phyloP scores from a whole-genome alignment of 2,113 vertebrate species.

The Polypterus bichir region DNA sequence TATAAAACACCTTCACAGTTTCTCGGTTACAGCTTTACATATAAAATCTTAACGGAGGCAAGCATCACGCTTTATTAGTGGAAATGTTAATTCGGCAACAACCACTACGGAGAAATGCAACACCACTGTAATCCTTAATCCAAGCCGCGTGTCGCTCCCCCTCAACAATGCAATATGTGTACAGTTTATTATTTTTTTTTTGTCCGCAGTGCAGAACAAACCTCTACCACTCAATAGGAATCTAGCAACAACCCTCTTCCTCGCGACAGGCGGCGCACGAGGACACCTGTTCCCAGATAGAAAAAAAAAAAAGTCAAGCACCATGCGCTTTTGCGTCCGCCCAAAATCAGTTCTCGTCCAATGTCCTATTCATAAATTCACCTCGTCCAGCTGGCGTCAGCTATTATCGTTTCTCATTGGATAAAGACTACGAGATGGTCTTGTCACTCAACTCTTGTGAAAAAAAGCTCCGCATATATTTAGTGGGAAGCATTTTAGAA shows the following conservation, averaged over 20 bases:
- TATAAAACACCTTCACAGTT: too few relatives aligned
- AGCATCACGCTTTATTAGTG: too few relatives aligned
- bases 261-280: slow-evolving; percentile 21
- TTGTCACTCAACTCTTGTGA: neutral
- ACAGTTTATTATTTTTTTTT: slow-evolving; percentile 20
- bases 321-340: slow-evolving; percentile 10
- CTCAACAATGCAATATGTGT: too few relatives aligned
- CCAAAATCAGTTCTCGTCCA: slow-evolving; percentile 13
- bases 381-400: slow-evolving; percentile 5
- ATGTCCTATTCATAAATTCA: slow-evolving; percentile 1
- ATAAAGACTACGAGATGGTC: neutral
- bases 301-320: slow-evolving; percentile 3
- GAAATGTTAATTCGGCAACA: too few relatives aligned
- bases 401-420: slow-evolving; percentile 17
- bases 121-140: neutral
- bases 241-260: slow-evolving; percentile 11
- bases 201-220: slow-evolving; percentile 58
- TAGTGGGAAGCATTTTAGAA: neutral
- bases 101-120: neutral
- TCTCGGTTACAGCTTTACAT: too few relatives aligned
- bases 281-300: slow-evolving; percentile 4
- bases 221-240: slow-evolving; percentile 13
- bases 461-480: neutral
- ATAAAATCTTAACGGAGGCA: too few relatives aligned
- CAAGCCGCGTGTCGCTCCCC: slow-evolving; percentile 8